phyloP scores from a whole-genome alignment of 2,888 invertebrate genomes.

The Calliphora vomitoria region DNA sequence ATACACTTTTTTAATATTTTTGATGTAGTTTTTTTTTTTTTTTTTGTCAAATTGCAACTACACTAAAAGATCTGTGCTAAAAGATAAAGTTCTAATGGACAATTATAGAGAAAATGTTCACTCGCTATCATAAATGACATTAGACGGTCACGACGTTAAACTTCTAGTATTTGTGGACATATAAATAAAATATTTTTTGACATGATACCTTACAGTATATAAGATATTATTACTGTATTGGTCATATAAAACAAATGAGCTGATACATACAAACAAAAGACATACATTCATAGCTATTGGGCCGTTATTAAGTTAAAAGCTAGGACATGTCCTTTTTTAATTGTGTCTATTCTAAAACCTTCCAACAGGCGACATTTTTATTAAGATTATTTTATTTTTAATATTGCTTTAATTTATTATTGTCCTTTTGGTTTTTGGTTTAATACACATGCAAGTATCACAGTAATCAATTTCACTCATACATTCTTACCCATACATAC shows the following conservation, averaged over 20 bases:
- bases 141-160: constrained; percentile 60
- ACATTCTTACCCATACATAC: not conserved
- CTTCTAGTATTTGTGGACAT: constrained; percentile 23
- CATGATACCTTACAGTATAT: constrained; percentile 53
- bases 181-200: constrained; percentile 35
- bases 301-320: constrained; percentile 53
- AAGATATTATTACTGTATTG: constrained; percentile 14
- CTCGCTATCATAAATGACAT: constrained; percentile 46
- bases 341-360: not conserved
- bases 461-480: constrained; percentile 17
- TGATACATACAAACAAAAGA: not conserved
- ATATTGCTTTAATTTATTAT: constrained; percentile 34
- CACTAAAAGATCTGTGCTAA: constrained; percentile 77
- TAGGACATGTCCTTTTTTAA: constrained; percentile 34
- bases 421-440: not conserved
- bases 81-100: constrained; percentile 77
- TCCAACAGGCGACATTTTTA: constrained; percentile 40
- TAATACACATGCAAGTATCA: not conserved
- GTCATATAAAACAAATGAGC: constrained; percentile 27
- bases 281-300: constrained; percentile 10
- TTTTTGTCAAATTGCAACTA: constrained; percentile 72
- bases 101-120: constrained; percentile 63
- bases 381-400: constrained; percentile 50
- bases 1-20: constrained; percentile 39
- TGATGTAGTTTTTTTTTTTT: not conserved